Percentiles rank a stretch among this genome's conserved stretches.
phyloP scores from a whole-genome alignment of 2,888 invertebrate genomes.

The Ochropacha duplaris region DNA sequence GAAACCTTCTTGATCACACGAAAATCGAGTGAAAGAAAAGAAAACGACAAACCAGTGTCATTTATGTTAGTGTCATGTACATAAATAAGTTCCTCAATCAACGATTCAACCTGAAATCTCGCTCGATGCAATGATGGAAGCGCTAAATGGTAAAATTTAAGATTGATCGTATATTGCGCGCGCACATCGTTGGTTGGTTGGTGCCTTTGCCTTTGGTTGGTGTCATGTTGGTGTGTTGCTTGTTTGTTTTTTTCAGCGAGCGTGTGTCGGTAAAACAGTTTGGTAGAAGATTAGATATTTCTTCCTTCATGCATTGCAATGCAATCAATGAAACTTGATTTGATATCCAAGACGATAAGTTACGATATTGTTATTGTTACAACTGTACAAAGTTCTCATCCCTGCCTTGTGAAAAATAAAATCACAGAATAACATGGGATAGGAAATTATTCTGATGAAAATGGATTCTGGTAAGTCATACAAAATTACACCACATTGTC shows the following conservation, averaged over 20 bases:
- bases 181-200: conserved; percentile 32
- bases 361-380: not conserved
- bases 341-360: not conserved
- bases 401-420: not conserved
- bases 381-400: not conserved
- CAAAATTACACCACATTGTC: not conserved
- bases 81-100: too few species aligned
- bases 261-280: conserved; percentile 34
- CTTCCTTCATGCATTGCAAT: conserved; percentile 3
- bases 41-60: too few species aligned
- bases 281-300: not conserved
- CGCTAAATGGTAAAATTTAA: conserved; percentile 31
- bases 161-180: conserved; percentile 47
- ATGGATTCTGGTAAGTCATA: conserved; percentile 25
- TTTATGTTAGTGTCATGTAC: too few species aligned
- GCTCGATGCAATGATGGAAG: conserved; percentile 29
- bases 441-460: too few species aligned
- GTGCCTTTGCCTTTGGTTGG: too few species aligned
- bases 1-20: too few species aligned
- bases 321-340: too few species aligned
- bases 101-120: too few species aligned
- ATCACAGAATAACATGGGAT: too few species aligned
- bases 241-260: not conserved
- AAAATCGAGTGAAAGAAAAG: too few species aligned
- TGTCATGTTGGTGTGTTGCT: too few species aligned